A percentile compares a stretch with the other conserved stretches of the same genome.
These are phyloP conservation scores for Etheostoma nigrum DNA, from an alignment of 2,797 vertebrate genomes.

Conservation along the genomic window DNA sequence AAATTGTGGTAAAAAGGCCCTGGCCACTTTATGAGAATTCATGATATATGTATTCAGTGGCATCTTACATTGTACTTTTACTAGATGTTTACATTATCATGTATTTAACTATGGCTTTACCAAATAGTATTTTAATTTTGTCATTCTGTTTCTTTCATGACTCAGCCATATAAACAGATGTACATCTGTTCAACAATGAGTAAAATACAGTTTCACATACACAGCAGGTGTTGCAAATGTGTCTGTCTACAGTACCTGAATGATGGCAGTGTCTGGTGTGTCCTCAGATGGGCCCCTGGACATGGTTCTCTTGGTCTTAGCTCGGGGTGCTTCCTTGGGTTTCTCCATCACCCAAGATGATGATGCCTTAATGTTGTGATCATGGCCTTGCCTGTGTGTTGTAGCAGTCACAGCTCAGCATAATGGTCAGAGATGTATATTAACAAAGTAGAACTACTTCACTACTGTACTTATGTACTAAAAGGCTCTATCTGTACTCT, in stretches of 20 bases:
- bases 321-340: constrained; percentile 79
- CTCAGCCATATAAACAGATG: neutral
- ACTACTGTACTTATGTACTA: too few relatives aligned
- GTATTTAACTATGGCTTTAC: neutral
- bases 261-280: constrained; percentile 69
- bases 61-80: neutral
- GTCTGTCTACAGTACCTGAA: constrained; percentile 72
- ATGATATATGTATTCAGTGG: neutral
- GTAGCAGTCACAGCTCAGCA: constrained; percentile 32
- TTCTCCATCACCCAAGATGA: constrained; percentile 90
- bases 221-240: neutral
- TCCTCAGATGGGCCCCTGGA: constrained; percentile 91
- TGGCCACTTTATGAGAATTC: neutral
- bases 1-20: neutral
- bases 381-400: constrained; percentile 81
- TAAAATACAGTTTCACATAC: neutral
- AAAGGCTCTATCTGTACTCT: too few relatives aligned
- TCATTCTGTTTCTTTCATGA: neutral
- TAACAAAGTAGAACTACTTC: too few relatives aligned
- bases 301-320: constrained; percentile 82
- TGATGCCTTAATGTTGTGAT: constrained; percentile 80
- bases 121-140: neutral
- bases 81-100: neutral
- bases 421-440: too few relatives aligned
- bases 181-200: neutral